Conservation (phyloP, 2,113 vertebrate species). For the Mastomys natalensis region DNA sequence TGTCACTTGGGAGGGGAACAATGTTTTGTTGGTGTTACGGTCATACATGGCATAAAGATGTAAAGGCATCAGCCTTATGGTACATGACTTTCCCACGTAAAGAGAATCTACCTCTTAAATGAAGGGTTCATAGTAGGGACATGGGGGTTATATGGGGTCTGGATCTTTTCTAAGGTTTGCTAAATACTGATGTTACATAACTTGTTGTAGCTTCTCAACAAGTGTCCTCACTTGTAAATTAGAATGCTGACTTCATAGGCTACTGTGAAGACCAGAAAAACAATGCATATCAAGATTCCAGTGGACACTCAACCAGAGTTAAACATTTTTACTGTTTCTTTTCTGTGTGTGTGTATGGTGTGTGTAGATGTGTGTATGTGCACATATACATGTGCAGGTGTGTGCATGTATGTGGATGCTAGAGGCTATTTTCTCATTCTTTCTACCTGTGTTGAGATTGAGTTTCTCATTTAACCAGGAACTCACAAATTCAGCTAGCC, state of each 20-base stretch:
- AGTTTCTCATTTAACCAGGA: neutral
- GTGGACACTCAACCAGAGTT: neutral
- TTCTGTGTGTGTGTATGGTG: neutral
- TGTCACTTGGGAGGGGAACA: neutral
- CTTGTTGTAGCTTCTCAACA: neutral
- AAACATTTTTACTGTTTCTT: neutral
- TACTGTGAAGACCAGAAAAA: neutral
- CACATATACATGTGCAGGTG: too few relatives aligned
- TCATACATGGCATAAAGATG: neutral
- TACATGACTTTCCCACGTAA: neutral
- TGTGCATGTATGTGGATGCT: neutral
- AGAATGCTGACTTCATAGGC: neutral
- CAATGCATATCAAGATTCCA: neutral
- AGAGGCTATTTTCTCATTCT: neutral
- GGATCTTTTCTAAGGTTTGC: constrained; percentile 6
- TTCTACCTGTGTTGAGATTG: neutral
- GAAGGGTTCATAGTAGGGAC: neutral
- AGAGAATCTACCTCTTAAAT: neutral
- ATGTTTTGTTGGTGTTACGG: constrained; percentile 11
- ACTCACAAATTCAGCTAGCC: neutral
- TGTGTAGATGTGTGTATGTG: too few relatives aligned
- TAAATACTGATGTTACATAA: neutral
- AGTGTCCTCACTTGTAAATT: neutral
- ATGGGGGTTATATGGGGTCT: neutral
- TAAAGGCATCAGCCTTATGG: neutral